These are phyloP conservation scores for Julus scandinavius DNA, from an alignment of 2,888 invertebrate species.

Conservation along the genomic window DNA sequence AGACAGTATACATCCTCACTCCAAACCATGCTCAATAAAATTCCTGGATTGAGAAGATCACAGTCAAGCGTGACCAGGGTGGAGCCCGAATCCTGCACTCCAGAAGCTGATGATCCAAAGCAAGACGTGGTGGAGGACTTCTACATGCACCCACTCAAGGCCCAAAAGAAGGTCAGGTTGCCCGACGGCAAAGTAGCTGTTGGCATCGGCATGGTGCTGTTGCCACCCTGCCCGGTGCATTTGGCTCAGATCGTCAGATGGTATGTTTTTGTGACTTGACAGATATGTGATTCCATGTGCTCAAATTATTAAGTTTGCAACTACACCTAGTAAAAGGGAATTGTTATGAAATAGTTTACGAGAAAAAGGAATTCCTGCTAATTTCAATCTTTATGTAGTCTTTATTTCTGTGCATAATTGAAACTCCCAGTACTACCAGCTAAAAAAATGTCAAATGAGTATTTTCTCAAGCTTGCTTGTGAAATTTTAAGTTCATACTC, in stretches of 20 bases:
- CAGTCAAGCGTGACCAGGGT: not conserved
- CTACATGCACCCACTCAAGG: not conserved
- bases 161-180: not conserved
- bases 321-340: too few relatives aligned
- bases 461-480: too few relatives aligned
- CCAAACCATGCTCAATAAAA: not conserved
- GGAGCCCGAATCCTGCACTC: not conserved
- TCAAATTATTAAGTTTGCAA: too few relatives aligned
- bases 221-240: conserved; percentile 42
- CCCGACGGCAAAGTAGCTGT: conserved; percentile 49
- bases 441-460: too few relatives aligned
- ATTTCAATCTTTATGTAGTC: too few relatives aligned
- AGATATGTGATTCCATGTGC: too few relatives aligned
- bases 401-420: too few relatives aligned
- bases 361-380: too few relatives aligned
- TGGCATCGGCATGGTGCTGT: conserved; percentile 37
- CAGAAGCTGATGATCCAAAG: not conserved
- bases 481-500: too few relatives aligned
- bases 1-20: not conserved
- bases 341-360: too few relatives aligned
- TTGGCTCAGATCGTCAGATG: conserved; percentile 37
- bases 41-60: not conserved
- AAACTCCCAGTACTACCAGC: too few relatives aligned
- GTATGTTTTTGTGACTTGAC: not conserved
- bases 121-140: not conserved